phyloP scores from a whole-genome alignment of 2,113 vertebrate genomes.

The Misgurnus mizolepis region DNA sequence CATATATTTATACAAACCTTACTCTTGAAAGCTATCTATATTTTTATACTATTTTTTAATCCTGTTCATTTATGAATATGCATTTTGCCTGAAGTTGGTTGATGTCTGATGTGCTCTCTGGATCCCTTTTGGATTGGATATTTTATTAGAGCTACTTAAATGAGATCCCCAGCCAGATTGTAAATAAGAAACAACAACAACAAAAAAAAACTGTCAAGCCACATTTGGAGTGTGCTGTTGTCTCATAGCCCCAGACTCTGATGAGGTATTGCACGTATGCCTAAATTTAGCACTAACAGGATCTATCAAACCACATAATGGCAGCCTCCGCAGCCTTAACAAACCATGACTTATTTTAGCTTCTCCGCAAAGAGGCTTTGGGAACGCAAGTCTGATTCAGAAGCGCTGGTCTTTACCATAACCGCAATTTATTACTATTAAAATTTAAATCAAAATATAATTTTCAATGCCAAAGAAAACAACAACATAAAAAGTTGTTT shows the following conservation, averaged over 20 bases:
- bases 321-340: constrained; percentile 71
- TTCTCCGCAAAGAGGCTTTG: constrained; percentile 58
- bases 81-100: neutral
- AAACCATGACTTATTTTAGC: constrained; percentile 74
- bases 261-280: constrained; percentile 68
- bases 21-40: too few relatives aligned
- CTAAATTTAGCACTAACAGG: constrained; percentile 69
- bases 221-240: constrained; percentile 52
- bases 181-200: constrained; percentile 51
- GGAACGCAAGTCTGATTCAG: constrained; percentile 63
- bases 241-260: constrained; percentile 53
- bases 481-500: constrained; percentile 53
- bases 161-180: constrained; percentile 23
- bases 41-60: too few relatives aligned
- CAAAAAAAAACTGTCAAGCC: constrained; percentile 46
- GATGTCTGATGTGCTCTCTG: constrained; percentile 11
- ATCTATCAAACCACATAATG: constrained; percentile 70
- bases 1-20: too few relatives aligned
- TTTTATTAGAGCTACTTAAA: constrained; percentile 23
- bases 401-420: constrained; percentile 60
- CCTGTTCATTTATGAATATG: too few relatives aligned
- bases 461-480: constrained; percentile 66
- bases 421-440: constrained; percentile 72
- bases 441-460: constrained; percentile 70
- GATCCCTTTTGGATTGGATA: constrained; percentile 14